Conservation (phyloP, 2,888 invertebrate genomes). For the Limenitis camilla region DNA sequence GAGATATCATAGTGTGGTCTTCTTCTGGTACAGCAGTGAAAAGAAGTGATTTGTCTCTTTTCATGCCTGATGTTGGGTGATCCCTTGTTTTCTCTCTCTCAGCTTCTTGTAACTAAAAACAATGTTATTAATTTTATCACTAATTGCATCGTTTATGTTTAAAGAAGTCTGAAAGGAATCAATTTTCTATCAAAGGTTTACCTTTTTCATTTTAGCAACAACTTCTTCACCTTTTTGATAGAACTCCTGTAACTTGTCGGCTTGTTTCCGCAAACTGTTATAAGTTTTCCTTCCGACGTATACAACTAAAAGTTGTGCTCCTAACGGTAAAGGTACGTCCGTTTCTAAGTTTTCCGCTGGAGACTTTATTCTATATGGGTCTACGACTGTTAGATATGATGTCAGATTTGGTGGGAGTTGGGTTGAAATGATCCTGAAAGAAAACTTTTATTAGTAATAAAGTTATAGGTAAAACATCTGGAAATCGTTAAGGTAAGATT, state of each 20-base stretch:
- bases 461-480: no score
- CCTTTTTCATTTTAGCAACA: constrained; percentile 61
- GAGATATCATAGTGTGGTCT: constrained; percentile 71
- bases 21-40: constrained; percentile 91
- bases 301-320: constrained; percentile 85
- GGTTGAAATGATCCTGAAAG: constrained; percentile 84
- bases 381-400: constrained; percentile 85
- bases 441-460: not conserved
- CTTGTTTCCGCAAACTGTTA: constrained; percentile 57
- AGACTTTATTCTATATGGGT: constrained; percentile 88
- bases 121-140: no score
- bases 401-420: constrained; percentile 84
- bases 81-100: constrained; percentile 68
- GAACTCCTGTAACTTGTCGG: constrained; percentile 52
- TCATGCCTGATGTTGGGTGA: constrained; percentile 74
- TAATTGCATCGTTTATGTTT: not conserved
- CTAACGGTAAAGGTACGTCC: constrained; percentile 84
- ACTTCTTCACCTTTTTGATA: constrained; percentile 59
- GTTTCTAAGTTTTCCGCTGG: constrained; percentile 81
- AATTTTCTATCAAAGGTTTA: constrained; percentile 20
- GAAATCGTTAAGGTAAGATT: no score
- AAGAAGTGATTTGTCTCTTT: constrained; percentile 84
- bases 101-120: constrained; percentile 58
- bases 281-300: constrained; percentile 81
- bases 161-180: constrained; percentile 4